Percentiles rank a stretch among this genome's conserved stretches.
Conservation (phyloP, 2,113 vertebrate species). For the Empidonax traillii region DNA sequence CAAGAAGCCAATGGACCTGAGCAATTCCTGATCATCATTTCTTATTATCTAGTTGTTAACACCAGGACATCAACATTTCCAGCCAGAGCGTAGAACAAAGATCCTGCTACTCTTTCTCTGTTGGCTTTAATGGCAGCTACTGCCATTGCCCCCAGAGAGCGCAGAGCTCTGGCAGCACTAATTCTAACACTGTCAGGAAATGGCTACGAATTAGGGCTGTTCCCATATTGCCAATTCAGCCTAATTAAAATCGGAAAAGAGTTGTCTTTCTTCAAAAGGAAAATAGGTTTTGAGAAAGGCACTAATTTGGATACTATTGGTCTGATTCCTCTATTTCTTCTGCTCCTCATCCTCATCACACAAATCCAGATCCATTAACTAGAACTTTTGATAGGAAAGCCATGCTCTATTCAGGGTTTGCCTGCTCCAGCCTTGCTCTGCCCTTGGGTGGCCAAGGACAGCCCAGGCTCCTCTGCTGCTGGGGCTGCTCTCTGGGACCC, state of each 20-base stretch:
- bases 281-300: neutral
- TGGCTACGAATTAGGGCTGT: neutral
- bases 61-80: neutral
- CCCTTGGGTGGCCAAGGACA: neutral
- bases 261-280: neutral
- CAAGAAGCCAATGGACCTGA: neutral
- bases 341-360: neutral
- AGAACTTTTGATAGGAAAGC: neutral
- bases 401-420: neutral
- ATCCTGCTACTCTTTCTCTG: neutral
- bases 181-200: neutral
- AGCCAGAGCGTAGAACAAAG: neutral
- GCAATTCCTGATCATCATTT: neutral
- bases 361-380: neutral
- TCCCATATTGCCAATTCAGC: neutral
- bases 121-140: neutral
- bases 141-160: neutral
- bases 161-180: neutral
- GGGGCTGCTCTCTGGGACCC: neutral
- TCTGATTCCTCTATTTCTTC: neutral
- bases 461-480: neutral
- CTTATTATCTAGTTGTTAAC: neutral
- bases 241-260: neutral
- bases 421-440: neutral
- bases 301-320: accelerated